A percentile compares a stretch with the other conserved stretches of the same genome.
Evolutionary conservation across 2,888 invertebrate genomes (phyloP).

Genomic region (Epinotia brunnichana): DNA sequence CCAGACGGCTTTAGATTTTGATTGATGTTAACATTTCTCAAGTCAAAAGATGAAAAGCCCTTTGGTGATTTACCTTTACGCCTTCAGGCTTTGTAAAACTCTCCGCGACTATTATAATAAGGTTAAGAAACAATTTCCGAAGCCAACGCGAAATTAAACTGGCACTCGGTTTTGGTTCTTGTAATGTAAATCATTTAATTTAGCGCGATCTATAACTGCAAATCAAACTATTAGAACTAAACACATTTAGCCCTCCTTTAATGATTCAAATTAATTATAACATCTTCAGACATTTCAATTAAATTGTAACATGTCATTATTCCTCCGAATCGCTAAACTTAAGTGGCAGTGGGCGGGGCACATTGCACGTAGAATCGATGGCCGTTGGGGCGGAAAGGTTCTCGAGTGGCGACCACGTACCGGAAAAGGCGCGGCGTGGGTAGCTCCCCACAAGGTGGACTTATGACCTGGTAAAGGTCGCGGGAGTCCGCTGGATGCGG

Average conservation of each 20-base stretch:
- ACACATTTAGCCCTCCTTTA: background rate
- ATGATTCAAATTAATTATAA: background rate
- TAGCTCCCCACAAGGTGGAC: too few species aligned
- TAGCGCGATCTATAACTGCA: background rate
- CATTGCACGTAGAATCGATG: too few species aligned
- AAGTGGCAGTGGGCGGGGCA: too few species aligned
- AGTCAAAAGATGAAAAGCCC: slow-evolving; percentile 14
- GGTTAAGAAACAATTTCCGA: slow-evolving; percentile 9
- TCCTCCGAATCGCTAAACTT: too few species aligned
- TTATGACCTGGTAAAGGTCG: too few species aligned
- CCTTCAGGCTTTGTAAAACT: slow-evolving; percentile 17
- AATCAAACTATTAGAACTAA: background rate
- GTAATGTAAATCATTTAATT: background rate
- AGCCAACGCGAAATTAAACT: slow-evolving; percentile 7
- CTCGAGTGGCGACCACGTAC: too few species aligned
- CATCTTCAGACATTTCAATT: background rate
- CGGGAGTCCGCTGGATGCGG: too few species aligned
- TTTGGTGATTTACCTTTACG: slow-evolving; percentile 17
- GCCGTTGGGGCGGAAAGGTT: too few species aligned
- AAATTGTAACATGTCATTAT: background rate
- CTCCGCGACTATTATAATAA: slow-evolving; percentile 12
- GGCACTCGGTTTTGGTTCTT: background rate
- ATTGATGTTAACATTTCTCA: slow-evolving; percentile 19
- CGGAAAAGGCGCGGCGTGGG: too few species aligned
- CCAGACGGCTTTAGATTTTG: slow-evolving; percentile 4